These are phyloP conservation scores for Drosophila monieri DNA, from an alignment of 2,888 invertebrate genomes.

Conservation along the genomic window DNA sequence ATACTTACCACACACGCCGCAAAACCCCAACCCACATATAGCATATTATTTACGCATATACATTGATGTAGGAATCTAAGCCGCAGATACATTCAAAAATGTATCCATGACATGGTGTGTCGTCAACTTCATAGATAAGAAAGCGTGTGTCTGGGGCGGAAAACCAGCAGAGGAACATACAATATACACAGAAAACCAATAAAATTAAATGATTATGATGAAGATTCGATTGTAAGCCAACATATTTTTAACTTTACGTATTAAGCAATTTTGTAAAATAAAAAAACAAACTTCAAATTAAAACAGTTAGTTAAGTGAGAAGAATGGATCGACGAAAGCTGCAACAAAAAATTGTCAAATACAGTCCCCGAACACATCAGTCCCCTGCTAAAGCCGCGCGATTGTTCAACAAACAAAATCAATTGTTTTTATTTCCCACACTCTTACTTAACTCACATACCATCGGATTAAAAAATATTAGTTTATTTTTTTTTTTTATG, in stretches of 20 bases:
- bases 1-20: constrained; percentile 28
- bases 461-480: not conserved
- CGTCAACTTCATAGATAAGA: constrained; percentile 51
- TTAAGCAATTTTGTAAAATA: constrained; percentile 77
- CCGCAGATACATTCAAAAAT: constrained; percentile 63
- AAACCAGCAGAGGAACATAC: constrained; percentile 34
- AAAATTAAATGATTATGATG: constrained; percentile 64
- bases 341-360: constrained; percentile 47
- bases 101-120: constrained; percentile 51
- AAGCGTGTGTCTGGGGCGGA: constrained; percentile 51
- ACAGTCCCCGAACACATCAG: constrained; percentile 12
- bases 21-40: constrained; percentile 41
- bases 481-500: constrained; percentile 12
- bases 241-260: constrained; percentile 70
- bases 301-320: constrained; percentile 59
- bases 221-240: constrained; percentile 73
- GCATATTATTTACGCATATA: constrained; percentile 70
- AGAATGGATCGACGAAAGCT: constrained; percentile 45
- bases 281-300: constrained; percentile 72
- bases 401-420: constrained; percentile 2
- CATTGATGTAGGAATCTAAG: constrained; percentile 53
- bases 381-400: constrained; percentile 29
- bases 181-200: constrained; percentile 31
- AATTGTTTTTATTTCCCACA: constrained; percentile 9
- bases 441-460: constrained; percentile 9